Conservation (phyloP, 2,888 invertebrate species). For the Tetragonula carbonaria region DNA sequence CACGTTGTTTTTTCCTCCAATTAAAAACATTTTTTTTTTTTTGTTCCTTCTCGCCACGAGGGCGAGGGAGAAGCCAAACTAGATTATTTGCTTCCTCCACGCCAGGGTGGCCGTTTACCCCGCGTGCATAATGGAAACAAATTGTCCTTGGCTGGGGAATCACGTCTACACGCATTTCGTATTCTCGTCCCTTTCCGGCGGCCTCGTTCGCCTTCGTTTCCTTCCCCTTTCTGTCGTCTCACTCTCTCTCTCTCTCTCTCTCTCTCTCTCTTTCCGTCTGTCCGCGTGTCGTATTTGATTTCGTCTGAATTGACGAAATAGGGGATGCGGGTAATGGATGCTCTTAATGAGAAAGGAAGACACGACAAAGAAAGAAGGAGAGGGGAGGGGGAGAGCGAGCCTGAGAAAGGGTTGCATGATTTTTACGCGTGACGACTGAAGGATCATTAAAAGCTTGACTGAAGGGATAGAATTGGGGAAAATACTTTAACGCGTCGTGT, state of each 20-base stretch:
- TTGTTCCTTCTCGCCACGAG: not conserved
- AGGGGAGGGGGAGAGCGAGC: no score
- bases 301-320: constrained; percentile 68
- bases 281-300: constrained; percentile 68
- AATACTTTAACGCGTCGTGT: not conserved
- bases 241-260: not conserved
- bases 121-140: constrained; percentile 73
- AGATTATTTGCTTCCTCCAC: constrained; percentile 39
- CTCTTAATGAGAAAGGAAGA: constrained; percentile 53
- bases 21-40: constrained; percentile 36
- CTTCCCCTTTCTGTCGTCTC: not conserved
- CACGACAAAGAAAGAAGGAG: not conserved
- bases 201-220: no score
- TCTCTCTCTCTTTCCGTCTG: not conserved
- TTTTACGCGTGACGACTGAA: constrained; percentile 27
- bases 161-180: not conserved
- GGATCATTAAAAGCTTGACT: constrained; percentile 30
- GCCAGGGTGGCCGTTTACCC: constrained; percentile 20
- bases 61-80: constrained; percentile 2
- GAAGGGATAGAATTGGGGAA: constrained; percentile 7
- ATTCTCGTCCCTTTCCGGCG: constrained; percentile 1
- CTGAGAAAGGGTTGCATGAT: constrained; percentile 38
- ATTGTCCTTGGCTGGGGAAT: constrained; percentile 61
- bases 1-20: constrained; percentile 42
- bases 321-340: constrained; percentile 67